Conservation (phyloP, 92 coral and sea anemone genomes). For the Desmophyllum pertusum region DNA sequence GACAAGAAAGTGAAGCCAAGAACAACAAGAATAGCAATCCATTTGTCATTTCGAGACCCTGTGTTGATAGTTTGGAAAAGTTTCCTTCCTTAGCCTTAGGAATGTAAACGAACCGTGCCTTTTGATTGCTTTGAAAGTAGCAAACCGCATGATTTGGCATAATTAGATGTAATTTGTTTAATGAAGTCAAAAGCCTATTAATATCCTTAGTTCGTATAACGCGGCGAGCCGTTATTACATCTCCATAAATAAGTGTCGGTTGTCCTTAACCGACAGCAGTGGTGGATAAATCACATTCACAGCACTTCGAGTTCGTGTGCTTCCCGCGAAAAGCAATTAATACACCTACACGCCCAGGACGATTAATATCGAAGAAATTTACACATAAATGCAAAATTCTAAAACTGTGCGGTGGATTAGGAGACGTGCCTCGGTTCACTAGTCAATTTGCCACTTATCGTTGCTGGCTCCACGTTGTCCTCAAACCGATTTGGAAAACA, state of each 20-base stretch:
- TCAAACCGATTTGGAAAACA: not conserved
- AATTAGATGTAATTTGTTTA: slow-evolving; percentile 42
- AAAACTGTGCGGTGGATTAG: slow-evolving; percentile 24
- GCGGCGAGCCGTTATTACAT: slow-evolving; percentile 2
- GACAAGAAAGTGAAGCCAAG: slow-evolving; percentile 1
- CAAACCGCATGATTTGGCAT: slow-evolving; percentile 25
- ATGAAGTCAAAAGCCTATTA: slow-evolving; percentile 29
- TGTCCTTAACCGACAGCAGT: not conserved
- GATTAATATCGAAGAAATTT: slow-evolving; percentile 18
- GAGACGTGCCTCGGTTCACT: slow-evolving; percentile 18
- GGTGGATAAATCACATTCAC: slow-evolving; percentile 14
- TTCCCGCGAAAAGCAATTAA: slow-evolving; percentile 24
- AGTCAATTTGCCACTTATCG: not conserved
- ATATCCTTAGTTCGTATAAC: slow-evolving; percentile 16
- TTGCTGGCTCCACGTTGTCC: not conserved
- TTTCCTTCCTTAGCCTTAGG: slow-evolving; percentile 22
- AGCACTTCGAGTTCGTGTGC: not conserved
- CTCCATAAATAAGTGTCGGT: not conserved
- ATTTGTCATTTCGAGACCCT: not conserved
- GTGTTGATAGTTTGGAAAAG: not conserved
- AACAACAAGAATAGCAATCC: slow-evolving; percentile 8
- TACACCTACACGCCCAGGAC: slow-evolving; percentile 4
- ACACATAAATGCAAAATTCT: slow-evolving; percentile 35
- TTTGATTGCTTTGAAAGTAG: slow-evolving; percentile 24
- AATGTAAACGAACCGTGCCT: slow-evolving; percentile 30